phyloP scores from a whole-genome alignment of 2,797 vertebrate genomes.

The Fundulus diaphanus region DNA sequence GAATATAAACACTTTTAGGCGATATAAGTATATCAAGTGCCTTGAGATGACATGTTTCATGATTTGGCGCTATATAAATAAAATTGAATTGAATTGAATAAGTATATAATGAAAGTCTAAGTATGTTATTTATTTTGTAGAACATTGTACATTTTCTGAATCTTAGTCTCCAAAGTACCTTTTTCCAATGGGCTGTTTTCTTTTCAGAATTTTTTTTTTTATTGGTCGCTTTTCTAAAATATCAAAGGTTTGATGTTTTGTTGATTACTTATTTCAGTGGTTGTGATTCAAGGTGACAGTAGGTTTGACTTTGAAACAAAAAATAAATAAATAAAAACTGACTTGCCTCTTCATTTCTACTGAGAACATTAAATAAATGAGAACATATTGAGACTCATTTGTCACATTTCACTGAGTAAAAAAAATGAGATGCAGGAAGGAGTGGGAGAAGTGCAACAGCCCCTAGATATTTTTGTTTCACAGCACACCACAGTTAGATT shows the following conservation, averaged over 20 bases:
- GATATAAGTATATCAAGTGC: too few relatives aligned
- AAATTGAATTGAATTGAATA: too few relatives aligned
- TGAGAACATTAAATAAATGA: slow-evolving; percentile 26
- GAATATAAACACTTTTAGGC: background rate
- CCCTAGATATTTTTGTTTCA: slow-evolving; percentile 47
- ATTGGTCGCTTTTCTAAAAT: background rate
- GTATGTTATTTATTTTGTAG: too few relatives aligned
- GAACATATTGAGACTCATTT: slow-evolving; percentile 15
- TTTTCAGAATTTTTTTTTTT: background rate
- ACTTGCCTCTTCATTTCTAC: background rate
- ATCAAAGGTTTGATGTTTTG: background rate
- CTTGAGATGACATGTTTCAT: too few relatives aligned
- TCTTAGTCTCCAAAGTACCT: background rate
- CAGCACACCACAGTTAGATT: slow-evolving; percentile 39
- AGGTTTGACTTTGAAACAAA: slow-evolving; percentile 33
- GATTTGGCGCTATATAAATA: too few relatives aligned
- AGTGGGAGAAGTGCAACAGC: slow-evolving; percentile 44
- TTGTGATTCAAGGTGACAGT: background rate
- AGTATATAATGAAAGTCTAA: too few relatives aligned
- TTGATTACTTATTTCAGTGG: background rate
- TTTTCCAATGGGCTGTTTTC: background rate
- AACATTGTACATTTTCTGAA: background rate
- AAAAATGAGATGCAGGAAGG: slow-evolving; percentile 42
- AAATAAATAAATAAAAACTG: too few relatives aligned
- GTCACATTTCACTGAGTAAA: slow-evolving; percentile 47